phyloP scores from a whole-genome alignment of 1,140 invertebrate genomes.

The Drosophila eugracilis region DNA sequence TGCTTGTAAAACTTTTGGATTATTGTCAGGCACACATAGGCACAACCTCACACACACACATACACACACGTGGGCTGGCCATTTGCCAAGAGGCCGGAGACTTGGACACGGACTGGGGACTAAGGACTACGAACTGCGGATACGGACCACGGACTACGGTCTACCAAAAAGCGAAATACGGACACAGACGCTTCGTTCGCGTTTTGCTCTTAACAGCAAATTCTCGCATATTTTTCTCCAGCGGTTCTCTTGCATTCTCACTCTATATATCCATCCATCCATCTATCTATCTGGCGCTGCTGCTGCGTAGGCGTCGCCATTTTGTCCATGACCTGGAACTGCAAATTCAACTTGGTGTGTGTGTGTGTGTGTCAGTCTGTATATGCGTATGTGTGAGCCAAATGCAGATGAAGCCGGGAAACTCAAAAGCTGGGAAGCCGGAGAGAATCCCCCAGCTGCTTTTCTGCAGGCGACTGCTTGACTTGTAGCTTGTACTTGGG shows the following conservation, averaged over 20 bases:
- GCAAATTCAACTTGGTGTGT: conserved; percentile 30
- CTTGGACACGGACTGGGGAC: conserved; percentile 44
- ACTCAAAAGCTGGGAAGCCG: conserved; percentile 28
- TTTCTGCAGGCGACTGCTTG: conserved; percentile 55
- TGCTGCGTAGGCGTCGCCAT: conserved; percentile 75
- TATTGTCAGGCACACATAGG: conserved; percentile 72
- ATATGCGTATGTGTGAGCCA: conserved; percentile 4
- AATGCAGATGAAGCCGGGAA: conserved; percentile 49
- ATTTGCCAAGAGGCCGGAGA: conserved; percentile 67
- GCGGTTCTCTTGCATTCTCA: conserved; percentile 35
- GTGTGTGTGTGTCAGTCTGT: conserved; percentile 2
- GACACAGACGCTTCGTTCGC: conserved; percentile 43
- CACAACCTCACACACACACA: conserved; percentile 12
- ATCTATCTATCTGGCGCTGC: conserved; percentile 36
- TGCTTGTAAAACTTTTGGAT: conserved; percentile 83
- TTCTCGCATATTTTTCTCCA: conserved; percentile 76
- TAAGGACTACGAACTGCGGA: conserved; percentile 12
- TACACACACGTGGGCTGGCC: conserved; percentile 49
- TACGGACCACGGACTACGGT: not conserved
- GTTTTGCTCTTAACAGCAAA: conserved; percentile 74
- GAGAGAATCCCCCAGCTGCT: conserved; percentile 45
- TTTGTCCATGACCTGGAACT: conserved; percentile 67
- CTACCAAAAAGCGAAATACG: conserved; percentile 2
- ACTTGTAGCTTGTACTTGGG: conserved; percentile 73
- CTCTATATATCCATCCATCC: conserved; percentile 28